Percentiles rank a stretch among this genome's conserved stretches.
Conservation (phyloP, 2,797 vertebrate species). For the Sciaenops ocellatus region DNA sequence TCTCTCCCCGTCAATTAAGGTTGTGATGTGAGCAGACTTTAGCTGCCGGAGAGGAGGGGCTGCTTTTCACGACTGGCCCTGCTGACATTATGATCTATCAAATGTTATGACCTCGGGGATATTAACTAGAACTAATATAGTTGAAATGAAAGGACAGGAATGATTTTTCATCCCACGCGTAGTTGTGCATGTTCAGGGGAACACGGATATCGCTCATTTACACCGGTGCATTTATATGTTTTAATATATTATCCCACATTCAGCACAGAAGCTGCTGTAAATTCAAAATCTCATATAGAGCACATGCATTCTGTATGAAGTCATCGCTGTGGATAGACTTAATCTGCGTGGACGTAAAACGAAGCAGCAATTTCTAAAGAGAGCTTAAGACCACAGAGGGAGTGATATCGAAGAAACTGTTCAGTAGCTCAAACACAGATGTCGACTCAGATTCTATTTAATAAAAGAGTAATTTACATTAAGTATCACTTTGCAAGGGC, state of each 20-base stretch:
- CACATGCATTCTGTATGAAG: background rate
- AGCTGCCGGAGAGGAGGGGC: constrained; percentile 34
- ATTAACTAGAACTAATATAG: constrained; percentile 70
- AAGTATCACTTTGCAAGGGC: background rate
- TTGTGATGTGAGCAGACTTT: constrained; percentile 64
- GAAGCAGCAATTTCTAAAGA: background rate
- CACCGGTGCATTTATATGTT: constrained; percentile 19
- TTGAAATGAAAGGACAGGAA: constrained; percentile 42
- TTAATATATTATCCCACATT: constrained; percentile 10
- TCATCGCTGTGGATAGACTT: background rate
- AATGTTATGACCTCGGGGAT: constrained; percentile 74
- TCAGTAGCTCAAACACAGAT: background rate
- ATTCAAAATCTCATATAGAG: background rate
- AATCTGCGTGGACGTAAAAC: background rate
- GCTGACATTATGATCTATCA: constrained; percentile 76
- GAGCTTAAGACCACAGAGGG: background rate
- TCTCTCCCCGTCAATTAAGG: constrained; percentile 65
- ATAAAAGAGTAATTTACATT: background rate
- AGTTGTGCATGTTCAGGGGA: constrained; percentile 17
- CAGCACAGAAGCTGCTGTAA: background rate
- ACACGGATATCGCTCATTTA: constrained; percentile 35
- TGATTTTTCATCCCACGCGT: constrained; percentile 44
- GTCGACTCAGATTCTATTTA: background rate
- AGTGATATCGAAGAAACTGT: constrained; percentile 7
- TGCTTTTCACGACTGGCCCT: constrained; percentile 22